Evolutionary conservation across 1,140 invertebrate species (phyloP).

Genomic region (Euschistus heros): DNA sequence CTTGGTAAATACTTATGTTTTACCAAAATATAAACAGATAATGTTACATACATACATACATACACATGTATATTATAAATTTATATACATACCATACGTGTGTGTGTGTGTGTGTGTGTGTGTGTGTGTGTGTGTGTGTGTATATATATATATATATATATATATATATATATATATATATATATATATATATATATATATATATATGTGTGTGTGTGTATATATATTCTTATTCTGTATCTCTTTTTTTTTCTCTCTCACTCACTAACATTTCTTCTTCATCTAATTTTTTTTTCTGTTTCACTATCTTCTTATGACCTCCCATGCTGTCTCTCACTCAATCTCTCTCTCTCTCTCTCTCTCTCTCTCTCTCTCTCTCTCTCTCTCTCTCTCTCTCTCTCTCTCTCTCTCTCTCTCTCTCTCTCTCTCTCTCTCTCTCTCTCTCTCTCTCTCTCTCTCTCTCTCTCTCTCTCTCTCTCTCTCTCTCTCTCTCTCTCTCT

Average conservation of each 20-base stretch:
- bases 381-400: slow-evolving; percentile 11
- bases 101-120: too few relatives aligned
- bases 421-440: slow-evolving; percentile 6
- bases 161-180: not conserved
- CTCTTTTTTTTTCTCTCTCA: not conserved
- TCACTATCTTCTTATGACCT: not conserved
- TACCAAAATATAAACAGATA: too few relatives aligned
- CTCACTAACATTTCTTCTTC: not conserved
- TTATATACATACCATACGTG: too few relatives aligned
- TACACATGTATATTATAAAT: too few relatives aligned
- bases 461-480: not conserved
- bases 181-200: not conserved
- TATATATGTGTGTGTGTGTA: not conserved
- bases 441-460: not conserved
- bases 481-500: not conserved
- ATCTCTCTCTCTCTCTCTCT: not conserved
- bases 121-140: not conserved
- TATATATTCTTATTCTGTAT: not conserved
- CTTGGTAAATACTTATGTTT: too few relatives aligned
- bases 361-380: not conserved
- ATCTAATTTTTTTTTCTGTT: not conserved
- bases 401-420: not conserved
- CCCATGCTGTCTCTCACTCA: not conserved
- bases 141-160: not conserved
- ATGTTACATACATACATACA: too few relatives aligned